Evolutionary conservation across 2,113 vertebrate species (phyloP).

Genomic region (Corvus hawaiiensis): DNA sequence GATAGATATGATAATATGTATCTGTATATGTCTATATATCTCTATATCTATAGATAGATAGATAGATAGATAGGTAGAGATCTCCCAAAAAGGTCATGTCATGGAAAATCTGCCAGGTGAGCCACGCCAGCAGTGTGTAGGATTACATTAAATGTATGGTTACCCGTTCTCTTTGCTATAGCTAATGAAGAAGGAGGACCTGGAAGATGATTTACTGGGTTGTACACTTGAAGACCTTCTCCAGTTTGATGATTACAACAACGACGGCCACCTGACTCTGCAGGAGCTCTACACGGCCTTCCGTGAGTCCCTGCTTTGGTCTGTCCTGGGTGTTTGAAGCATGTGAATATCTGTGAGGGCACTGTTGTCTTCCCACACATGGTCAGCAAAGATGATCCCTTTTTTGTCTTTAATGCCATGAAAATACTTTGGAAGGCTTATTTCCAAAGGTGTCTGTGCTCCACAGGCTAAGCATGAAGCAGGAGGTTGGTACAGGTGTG

Average conservation of each 20-base stretch:
- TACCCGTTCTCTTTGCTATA: conserved; percentile 30
- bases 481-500: neutral
- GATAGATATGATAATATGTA: rapidly evolving
- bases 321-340: neutral
- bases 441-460: neutral
- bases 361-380: rapidly evolving
- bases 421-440: neutral
- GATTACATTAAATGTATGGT: neutral
- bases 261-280: conserved; percentile 81
- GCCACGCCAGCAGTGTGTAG: neutral
- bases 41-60: too few relatives aligned
- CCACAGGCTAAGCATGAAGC: neutral
- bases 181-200: conserved; percentile 78
- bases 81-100: neutral
- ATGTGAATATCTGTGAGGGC: neutral
- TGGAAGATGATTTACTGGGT: conserved; percentile 76
- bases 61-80: neutral
- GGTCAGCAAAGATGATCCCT: neutral
- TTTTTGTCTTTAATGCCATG: neutral
- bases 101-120: neutral
- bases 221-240: conserved; percentile 88
- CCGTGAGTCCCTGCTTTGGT: conserved; percentile 79
- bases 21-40: neutral
- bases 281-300: conserved; percentile 92
- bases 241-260: conserved; percentile 93